A percentile compares a stretch with the other conserved stretches of the same genome.
Conservation (phyloP, 2,888 invertebrate species). For the Ophioninae sp. region DNA sequence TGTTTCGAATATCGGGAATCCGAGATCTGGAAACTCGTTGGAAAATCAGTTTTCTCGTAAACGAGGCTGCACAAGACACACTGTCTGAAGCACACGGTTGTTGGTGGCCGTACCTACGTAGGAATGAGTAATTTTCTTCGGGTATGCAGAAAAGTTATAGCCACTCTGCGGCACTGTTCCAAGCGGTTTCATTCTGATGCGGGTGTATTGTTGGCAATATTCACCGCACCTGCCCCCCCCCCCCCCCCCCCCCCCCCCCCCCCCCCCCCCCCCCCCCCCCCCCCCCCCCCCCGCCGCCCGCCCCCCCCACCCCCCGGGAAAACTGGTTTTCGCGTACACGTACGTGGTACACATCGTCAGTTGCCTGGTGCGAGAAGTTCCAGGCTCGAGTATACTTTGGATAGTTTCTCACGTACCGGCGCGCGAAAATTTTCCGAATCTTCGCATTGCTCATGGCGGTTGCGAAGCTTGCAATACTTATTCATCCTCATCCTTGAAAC, state of each 20-base stretch:
- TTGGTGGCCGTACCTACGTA: slow-evolving; percentile 1
- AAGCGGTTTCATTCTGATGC: slow-evolving; percentile 35
- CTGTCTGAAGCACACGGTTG: not conserved
- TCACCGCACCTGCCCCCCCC: not conserved
- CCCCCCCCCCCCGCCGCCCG: no score
- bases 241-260: no score
- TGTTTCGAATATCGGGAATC: not conserved
- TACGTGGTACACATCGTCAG: slow-evolving; percentile 8
- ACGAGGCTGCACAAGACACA: slow-evolving; percentile 3
- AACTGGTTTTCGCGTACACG: slow-evolving; percentile 20
- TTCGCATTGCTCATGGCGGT: slow-evolving; percentile 37
- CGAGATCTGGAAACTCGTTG: slow-evolving; percentile 22
- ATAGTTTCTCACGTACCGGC: slow-evolving; percentile 17
- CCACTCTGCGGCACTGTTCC: slow-evolving; percentile 29
- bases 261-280: no score
- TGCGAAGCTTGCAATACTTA: slow-evolving; percentile 59
- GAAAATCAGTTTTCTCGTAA: slow-evolving; percentile 7
- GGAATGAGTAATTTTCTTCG: slow-evolving; percentile 51
- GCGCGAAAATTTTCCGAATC: slow-evolving; percentile 42
- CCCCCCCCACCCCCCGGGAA: no score
- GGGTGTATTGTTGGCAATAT: slow-evolving; percentile 41
- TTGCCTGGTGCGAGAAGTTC: slow-evolving; percentile 44
- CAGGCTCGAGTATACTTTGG: slow-evolving; percentile 1
- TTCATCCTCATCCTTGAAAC: slow-evolving; percentile 65
- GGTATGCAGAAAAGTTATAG: slow-evolving; percentile 53